Evolutionary conservation across 2,113 vertebrate genomes (phyloP).

Genomic region (Ameiurus melas): DNA sequence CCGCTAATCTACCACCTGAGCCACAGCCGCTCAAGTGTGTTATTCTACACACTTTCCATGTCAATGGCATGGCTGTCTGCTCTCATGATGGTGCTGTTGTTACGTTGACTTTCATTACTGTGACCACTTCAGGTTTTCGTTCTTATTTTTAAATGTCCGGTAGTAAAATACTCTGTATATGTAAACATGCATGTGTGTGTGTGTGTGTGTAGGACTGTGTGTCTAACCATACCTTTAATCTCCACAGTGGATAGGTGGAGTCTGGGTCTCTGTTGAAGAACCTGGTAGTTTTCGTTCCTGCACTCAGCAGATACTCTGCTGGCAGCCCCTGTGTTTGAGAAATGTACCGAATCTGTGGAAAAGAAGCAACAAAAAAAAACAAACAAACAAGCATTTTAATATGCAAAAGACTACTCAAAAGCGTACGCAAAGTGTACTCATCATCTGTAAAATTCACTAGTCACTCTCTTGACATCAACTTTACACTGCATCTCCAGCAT

Average conservation of each 20-base stretch:
- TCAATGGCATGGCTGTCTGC: background rate
- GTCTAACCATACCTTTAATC: conserved; percentile 84
- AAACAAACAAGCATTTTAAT: background rate
- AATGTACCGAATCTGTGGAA: conserved; percentile 94
- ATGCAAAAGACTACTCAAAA: conserved; percentile 14
- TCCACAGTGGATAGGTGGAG: conserved; percentile 96
- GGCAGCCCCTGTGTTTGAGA: conserved; percentile 98
- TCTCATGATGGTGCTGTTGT: background rate
- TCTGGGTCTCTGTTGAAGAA: conserved; percentile 99
- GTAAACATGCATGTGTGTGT: background rate
- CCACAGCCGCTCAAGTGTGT: too few relatives aligned
- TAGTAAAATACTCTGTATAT: background rate
- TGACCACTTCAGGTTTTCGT: background rate
- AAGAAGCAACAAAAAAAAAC: conserved; percentile 40
- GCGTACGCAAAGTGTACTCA: conserved; percentile 3
- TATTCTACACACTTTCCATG: background rate
- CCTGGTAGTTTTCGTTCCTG: conserved; percentile 96
- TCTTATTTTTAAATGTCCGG: background rate
- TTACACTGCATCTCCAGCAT: background rate
- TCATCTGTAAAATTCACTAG: conserved; percentile 28
- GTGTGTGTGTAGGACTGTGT: conserved; percentile 11
- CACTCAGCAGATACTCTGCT: conserved; percentile 96
- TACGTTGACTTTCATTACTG: background rate
- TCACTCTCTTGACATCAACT: conserved; percentile 16
- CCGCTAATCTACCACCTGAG: too few relatives aligned